A percentile compares a stretch with the other conserved stretches of the same genome.
These are phyloP conservation scores for Alloplasta piceator DNA, from an alignment of 2,888 invertebrate species.

Conservation along the genomic window DNA sequence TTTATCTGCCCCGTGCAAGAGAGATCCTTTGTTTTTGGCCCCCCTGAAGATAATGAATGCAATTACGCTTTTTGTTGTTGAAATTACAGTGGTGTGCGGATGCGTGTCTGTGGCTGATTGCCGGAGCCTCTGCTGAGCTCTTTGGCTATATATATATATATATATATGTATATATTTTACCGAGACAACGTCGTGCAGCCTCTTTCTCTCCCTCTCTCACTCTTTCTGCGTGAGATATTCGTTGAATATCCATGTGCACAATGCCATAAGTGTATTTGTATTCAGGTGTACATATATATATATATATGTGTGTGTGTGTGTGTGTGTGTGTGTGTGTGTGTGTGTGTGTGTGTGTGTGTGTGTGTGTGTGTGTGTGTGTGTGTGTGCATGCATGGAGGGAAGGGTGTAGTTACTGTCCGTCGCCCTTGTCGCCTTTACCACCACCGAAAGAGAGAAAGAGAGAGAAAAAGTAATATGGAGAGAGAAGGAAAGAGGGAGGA, in stretches of 20 bases:
- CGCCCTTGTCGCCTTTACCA: constrained; percentile 46
- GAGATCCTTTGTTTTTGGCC: constrained; percentile 75
- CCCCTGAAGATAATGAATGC: constrained; percentile 78
- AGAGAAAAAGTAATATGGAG: constrained; percentile 59
- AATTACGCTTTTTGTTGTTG: constrained; percentile 81
- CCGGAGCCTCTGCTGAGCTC: constrained; percentile 65
- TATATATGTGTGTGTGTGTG: constrained; percentile 35
- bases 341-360: constrained; percentile 19
- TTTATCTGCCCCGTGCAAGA: constrained; percentile 45
- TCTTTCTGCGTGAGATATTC: constrained; percentile 42
- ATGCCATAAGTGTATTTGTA: background rate
- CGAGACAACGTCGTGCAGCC: constrained; percentile 31
- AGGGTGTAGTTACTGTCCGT: constrained; percentile 53
- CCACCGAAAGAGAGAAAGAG: constrained; percentile 28
- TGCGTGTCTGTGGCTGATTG: constrained; percentile 79
- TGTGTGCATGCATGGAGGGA: constrained; percentile 17
- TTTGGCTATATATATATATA: constrained; percentile 6
- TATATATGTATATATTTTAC: background rate
- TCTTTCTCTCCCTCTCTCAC: background rate
- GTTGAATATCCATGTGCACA: constrained; percentile 29
- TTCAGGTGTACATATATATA: constrained; percentile 27
- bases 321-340: background rate
- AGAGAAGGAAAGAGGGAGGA: constrained; percentile 39
- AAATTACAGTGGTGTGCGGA: constrained; percentile 77
- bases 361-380: constrained; percentile 39